Percentiles rank a stretch among this genome's conserved stretches.
Evolutionary conservation across 2,113 vertebrate genomes (phyloP).

Genomic region (Entelurus aequoreus): DNA sequence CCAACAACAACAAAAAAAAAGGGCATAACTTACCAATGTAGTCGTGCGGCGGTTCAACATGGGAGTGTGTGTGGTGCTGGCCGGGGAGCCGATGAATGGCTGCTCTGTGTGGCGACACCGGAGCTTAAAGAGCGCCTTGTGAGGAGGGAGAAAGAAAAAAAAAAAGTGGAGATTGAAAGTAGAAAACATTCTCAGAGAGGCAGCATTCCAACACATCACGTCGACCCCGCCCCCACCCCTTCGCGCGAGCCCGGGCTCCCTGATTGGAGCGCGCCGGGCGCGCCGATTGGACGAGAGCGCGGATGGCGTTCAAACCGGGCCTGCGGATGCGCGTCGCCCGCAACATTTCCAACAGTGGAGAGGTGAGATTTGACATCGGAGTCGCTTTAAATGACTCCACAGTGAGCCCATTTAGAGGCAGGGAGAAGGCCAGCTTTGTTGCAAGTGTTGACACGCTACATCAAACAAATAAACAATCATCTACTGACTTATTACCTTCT

Average conservation of each 20-base stretch:
- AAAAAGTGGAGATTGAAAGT: conserved; percentile 68
- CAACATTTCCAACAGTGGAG: conserved; percentile 54
- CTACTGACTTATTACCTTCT: conserved; percentile 52
- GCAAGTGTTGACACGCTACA: conserved; percentile 61
- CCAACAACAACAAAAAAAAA: conserved; percentile 38
- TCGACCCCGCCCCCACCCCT: conserved; percentile 24
- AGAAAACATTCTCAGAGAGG: conserved; percentile 75
- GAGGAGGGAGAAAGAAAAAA: conserved; percentile 57
- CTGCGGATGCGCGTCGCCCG: conserved; percentile 40
- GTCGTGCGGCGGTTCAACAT: conserved; percentile 64
- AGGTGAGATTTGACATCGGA: conserved; percentile 68
- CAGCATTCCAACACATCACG: conserved; percentile 54
- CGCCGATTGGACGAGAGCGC: conserved; percentile 23
- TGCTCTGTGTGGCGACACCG: conserved; percentile 75
- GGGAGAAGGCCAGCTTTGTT: conserved; percentile 66
- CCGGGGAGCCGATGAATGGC: conserved; percentile 74
- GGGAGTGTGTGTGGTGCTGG: conserved; percentile 69
- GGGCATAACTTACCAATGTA: conserved; percentile 66
- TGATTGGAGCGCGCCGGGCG: conserved; percentile 14
- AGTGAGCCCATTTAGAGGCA: conserved; percentile 62
- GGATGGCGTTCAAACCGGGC: conserved; percentile 32
- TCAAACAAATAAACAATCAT: conserved; percentile 71
- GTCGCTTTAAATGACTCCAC: conserved; percentile 61
- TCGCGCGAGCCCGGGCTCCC: conserved; percentile 23
- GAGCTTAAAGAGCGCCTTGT: conserved; percentile 81